A percentile compares a stretch with the other conserved stretches of the same genome.
Evolutionary conservation across 2,113 vertebrate species (phyloP).

Genomic region (Lynx canadensis): DNA sequence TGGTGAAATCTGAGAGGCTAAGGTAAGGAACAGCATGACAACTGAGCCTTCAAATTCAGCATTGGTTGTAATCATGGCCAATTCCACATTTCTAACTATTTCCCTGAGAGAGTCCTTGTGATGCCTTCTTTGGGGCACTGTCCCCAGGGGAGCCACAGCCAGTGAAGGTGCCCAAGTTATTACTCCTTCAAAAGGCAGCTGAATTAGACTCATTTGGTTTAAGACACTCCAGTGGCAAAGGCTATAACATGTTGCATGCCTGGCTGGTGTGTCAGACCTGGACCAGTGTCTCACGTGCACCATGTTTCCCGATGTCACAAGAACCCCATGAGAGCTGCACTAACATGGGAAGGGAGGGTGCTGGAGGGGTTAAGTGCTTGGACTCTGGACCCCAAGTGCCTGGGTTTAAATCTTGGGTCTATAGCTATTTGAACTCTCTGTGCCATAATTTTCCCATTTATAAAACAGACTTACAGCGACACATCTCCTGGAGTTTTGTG

Average conservation of each 20-base stretch:
- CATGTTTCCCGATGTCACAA: neutral
- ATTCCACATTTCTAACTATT: neutral
- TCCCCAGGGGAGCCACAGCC: neutral
- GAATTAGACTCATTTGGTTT: neutral
- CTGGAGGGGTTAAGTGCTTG: no score
- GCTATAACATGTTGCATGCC: neutral
- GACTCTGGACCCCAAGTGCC: no score
- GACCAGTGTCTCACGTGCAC: neutral
- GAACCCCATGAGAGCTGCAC: neutral
- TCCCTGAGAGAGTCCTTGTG: neutral
- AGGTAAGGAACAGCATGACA: neutral
- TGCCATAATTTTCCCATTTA: neutral
- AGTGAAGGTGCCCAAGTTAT: neutral
- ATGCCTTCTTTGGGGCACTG: neutral
- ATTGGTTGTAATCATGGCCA: neutral
- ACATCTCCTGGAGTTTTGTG: neutral
- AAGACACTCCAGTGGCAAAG: neutral
- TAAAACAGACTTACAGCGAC: neutral
- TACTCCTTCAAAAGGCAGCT: neutral
- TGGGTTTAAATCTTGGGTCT: neutral
- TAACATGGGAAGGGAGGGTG: rapidly evolving
- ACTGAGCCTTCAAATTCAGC: neutral
- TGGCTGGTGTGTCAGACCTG: neutral
- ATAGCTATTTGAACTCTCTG: neutral
- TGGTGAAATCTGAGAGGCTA: neutral